phyloP scores from a whole-genome alignment of 2,888 invertebrate species.

The Miltochrista miniata region DNA sequence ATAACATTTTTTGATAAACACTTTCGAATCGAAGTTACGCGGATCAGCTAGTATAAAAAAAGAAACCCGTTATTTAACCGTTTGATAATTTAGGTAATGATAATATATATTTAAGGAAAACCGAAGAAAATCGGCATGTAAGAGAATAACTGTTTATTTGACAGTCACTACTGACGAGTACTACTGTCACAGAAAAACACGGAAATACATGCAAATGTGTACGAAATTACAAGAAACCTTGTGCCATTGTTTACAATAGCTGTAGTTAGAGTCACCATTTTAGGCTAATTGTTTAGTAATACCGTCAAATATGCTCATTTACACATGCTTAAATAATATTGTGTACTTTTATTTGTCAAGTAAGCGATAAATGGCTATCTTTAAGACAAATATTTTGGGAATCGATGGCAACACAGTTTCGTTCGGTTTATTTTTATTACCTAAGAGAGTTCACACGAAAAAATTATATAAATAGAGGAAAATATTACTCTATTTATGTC shows the following conservation, averaged over 20 bases:
- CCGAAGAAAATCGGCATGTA: slow-evolving; percentile 7
- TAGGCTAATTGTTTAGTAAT: slow-evolving; percentile 3
- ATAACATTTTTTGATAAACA: too few species aligned
- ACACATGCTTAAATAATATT: not conserved
- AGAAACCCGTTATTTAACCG: slow-evolving; percentile 16
- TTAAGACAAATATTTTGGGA: too few species aligned
- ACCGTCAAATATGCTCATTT: not conserved
- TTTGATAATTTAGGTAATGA: slow-evolving; percentile 24
- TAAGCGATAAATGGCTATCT: not conserved
- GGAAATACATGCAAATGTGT: slow-evolving; percentile 9
- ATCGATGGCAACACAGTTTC: too few species aligned
- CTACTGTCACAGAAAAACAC: slow-evolving; percentile 6
- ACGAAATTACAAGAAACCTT: slow-evolving; percentile 7
- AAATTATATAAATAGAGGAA: too few species aligned
- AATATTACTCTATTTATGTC: too few species aligned
- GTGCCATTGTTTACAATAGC: slow-evolving; percentile 6
- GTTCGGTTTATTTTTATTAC: too few species aligned
- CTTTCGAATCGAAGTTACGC: too few species aligned
- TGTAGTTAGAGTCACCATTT: slow-evolving; percentile 2
- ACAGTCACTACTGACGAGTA: not conserved
- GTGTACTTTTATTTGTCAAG: not conserved
- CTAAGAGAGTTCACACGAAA: too few species aligned
- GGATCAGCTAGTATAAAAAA: too few species aligned
- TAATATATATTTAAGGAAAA: slow-evolving; percentile 14
- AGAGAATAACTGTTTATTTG: slow-evolving; percentile 7